A percentile compares a stretch with the other conserved stretches of the same genome.
Evolutionary conservation across 2,888 invertebrate genomes (phyloP).

Genomic region (Andrena haemorrhoa): DNA sequence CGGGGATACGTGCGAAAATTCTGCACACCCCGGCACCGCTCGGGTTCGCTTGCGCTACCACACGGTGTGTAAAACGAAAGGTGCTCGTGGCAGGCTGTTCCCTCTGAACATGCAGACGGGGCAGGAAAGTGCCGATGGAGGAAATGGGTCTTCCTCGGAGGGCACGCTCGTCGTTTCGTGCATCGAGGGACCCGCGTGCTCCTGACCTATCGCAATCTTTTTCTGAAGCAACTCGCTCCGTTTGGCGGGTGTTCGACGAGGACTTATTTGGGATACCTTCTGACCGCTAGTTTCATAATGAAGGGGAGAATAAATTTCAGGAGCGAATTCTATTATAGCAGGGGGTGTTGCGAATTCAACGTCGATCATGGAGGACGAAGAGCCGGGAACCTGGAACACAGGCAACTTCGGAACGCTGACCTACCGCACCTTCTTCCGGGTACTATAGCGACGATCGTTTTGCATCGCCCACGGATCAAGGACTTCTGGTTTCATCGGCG

Average conservation of each 20-base stretch:
- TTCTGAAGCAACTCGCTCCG: constrained; percentile 70
- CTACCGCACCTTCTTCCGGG: constrained; percentile 68
- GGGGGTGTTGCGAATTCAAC: not conserved
- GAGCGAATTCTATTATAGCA: not conserved
- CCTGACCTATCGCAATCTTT: constrained; percentile 75
- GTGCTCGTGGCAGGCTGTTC: not conserved
- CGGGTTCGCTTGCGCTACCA: not conserved
- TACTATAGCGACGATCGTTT: constrained; percentile 59
- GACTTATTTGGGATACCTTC: constrained; percentile 11
- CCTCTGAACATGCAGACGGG: not conserved
- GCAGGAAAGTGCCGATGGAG: not conserved
- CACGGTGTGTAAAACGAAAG: not conserved
- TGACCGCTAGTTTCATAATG: not conserved
- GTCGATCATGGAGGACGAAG: not conserved
- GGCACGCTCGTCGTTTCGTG: constrained; percentile 49
- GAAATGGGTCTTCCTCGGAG: not conserved
- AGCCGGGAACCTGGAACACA: constrained; percentile 5
- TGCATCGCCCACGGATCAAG: constrained; percentile 69
- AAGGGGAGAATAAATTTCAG: not conserved
- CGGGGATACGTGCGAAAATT: constrained; percentile 53
- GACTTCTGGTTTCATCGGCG: constrained; percentile 64
- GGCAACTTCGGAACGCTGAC: constrained; percentile 57
- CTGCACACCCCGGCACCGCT: not conserved
- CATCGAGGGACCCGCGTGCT: constrained; percentile 64
- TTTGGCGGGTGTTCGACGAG: constrained; percentile 53